Evolutionary conservation across 2,888 invertebrate genomes (phyloP), one percentile per base, ranked within the genome.

Genomic region (Pristionchus exspectatus): DNA sequence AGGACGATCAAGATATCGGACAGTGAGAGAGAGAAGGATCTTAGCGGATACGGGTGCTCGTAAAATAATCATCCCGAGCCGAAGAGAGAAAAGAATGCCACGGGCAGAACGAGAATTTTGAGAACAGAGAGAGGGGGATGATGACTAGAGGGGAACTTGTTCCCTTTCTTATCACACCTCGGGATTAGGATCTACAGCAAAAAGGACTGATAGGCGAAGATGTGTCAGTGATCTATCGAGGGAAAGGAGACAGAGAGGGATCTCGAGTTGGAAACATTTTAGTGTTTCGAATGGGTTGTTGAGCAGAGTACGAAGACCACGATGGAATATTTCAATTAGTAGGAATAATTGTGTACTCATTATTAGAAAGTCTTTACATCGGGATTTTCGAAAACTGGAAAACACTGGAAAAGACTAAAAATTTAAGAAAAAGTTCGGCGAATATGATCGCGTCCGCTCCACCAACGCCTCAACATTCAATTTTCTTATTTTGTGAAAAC

Each of bases 81-180:
- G 33, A 38, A 10, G 33, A 3, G 16, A 30, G 2, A 1, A 24
- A n/a, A 10, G 63, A 63, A 72, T 72, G 14, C 27, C 38, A 21
- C n/a, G 50, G 81, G n/a, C 77, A 81, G 14, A 81, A 81, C 81
- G 50, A 5, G 81, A 81, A 77, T 33, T 81, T 54, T 44, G 24
- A 81, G 81, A 54, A 81, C 50, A 81, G 81, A 50, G 50, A 81
- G 81, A 50, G 50, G 50, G 30, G 72, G 21, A 72, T 72, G 72
- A 72, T 9, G 10, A 27, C 10, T 50, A 12, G 44, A 9, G 12
- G 30, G 27, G 81, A 81, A 81, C 81, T 81, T 50, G 81, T 81
- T 81, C 81, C 44, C 77, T 81, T 81, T 81, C 81, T n/a, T 21
- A 74, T 74, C 74, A 74, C 74, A 38, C 74, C 74, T 74, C 81